phyloP scores from a whole-genome alignment of 2,888 invertebrate species.

The Holacanthella duospinosa region DNA sequence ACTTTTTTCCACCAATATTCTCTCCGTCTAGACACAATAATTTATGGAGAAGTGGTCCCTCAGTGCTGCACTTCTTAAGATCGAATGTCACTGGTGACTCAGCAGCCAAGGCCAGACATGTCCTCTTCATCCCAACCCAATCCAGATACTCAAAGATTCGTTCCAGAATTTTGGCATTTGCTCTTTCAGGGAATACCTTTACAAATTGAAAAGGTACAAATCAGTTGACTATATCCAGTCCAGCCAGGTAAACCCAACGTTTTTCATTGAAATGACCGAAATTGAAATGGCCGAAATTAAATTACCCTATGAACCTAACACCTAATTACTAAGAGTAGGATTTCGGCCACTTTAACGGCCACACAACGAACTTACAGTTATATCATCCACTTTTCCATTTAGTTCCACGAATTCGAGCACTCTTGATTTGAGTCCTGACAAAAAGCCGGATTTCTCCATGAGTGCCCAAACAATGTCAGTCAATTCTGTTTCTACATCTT shows the following conservation, averaged over 20 bases:
- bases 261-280: too few species aligned
- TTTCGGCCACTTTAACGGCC: too few species aligned
- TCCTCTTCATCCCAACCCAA: neutral
- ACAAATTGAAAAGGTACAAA: neutral
- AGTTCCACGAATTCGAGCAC: neutral
- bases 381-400: neutral
- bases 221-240: too few species aligned
- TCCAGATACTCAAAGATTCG: neutral
- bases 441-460: neutral
- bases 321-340: too few species aligned
- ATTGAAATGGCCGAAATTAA: too few species aligned
- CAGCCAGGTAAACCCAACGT: neutral
- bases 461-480: neutral
- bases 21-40: too few species aligned
- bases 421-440: neutral
- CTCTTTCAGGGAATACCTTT: neutral
- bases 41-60: neutral
- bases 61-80: neutral
- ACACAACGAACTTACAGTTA: too few species aligned
- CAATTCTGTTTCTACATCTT: neutral
- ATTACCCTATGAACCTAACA: too few species aligned
- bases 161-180: neutral
- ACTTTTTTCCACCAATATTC: too few species aligned
- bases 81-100: neutral
- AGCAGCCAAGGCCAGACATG: neutral